Evolutionary conservation across 2,113 vertebrate genomes (phyloP).

Genomic region (Gymnogyps californianus): DNA sequence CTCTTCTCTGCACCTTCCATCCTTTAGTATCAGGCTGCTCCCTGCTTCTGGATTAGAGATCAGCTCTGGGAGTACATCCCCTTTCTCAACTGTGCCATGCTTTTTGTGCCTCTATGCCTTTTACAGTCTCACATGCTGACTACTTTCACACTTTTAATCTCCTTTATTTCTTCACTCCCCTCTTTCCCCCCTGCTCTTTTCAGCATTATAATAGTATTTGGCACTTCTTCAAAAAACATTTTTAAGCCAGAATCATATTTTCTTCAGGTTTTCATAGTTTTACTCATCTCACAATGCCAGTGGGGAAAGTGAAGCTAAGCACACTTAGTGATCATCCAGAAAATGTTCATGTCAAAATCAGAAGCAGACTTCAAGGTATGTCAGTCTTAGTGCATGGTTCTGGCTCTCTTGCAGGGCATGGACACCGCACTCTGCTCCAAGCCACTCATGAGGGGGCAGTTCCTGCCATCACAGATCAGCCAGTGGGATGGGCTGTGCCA

Average conservation of each 20-base stretch:
- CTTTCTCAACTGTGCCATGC: background rate
- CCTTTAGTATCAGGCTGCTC: background rate
- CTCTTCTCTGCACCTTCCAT: background rate
- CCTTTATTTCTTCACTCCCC: background rate
- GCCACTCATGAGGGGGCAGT: fast-evolving
- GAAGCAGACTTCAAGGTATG: background rate
- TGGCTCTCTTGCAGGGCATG: background rate
- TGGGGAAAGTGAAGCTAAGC: background rate
- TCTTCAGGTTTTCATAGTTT: background rate
- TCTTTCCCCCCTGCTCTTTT: background rate
- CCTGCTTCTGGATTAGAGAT: background rate
- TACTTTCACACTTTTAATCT: background rate
- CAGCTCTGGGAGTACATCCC: background rate
- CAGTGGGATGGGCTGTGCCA: background rate
- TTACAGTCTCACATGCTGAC: background rate
- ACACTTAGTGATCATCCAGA: background rate
- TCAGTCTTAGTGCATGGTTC: background rate
- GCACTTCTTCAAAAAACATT: background rate
- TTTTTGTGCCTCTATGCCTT: background rate
- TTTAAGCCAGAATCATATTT: background rate
- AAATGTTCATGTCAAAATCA: background rate
- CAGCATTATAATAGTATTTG: background rate
- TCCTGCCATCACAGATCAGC: background rate
- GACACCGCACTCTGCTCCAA: background rate
- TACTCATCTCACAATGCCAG: background rate